Evolutionary conservation across 1,140 invertebrate species (phyloP).

Genomic region (Cydia strobilella): DNA sequence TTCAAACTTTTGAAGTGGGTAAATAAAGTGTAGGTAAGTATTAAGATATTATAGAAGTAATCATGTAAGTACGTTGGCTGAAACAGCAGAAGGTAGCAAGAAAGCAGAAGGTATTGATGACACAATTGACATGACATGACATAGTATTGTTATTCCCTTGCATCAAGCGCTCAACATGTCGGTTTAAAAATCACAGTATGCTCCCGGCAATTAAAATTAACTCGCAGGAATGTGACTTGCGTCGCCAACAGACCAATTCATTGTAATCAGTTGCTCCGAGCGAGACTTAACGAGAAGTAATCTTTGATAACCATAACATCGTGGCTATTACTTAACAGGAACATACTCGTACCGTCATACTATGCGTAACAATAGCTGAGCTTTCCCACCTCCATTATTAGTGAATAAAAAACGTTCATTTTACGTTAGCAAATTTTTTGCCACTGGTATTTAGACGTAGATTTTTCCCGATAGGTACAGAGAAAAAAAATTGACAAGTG

Average conservation of each 20-base stretch:
- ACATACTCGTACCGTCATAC: slow-evolving; percentile 1
- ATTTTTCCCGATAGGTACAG: too few species aligned
- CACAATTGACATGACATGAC: neutral
- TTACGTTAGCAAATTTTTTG: too few species aligned
- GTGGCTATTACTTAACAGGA: slow-evolving; percentile 1
- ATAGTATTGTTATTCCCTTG: neutral
- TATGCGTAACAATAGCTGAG: neutral
- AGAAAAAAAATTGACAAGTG: too few species aligned
- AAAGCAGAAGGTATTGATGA: neutral
- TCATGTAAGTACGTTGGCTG: too few species aligned
- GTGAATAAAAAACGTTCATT: too few species aligned
- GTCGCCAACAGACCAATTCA: slow-evolving; percentile 4
- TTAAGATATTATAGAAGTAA: too few species aligned
- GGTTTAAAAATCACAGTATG: slow-evolving; percentile 31
- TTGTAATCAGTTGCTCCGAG: slow-evolving; percentile 12
- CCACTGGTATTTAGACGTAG: too few species aligned
- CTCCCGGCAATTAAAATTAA: slow-evolving; percentile 35
- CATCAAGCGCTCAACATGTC: slow-evolving; percentile 7
- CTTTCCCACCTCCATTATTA: too few species aligned
- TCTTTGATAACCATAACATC: neutral
- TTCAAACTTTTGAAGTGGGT: too few species aligned
- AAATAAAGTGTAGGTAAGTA: too few species aligned
- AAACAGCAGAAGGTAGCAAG: too few species aligned
- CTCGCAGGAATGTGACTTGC: slow-evolving; percentile 35
- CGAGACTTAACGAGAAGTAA: slow-evolving; percentile 1